Evolutionary conservation across 1,140 invertebrate genomes (phyloP).

Genomic region (Apis laboriosa): DNA sequence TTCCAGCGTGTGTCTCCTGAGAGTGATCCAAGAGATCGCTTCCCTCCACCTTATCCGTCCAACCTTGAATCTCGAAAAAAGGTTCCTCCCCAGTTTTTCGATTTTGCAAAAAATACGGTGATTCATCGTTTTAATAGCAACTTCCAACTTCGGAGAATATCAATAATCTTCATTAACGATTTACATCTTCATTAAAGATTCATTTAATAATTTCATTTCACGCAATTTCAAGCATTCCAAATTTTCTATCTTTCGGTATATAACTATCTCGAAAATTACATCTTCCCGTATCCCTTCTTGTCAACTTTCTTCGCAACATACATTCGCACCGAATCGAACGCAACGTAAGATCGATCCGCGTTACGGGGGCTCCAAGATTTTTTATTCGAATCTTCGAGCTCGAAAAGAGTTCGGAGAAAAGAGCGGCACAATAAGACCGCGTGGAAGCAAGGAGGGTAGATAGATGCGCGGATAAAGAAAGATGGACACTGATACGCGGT

Average conservation of each 20-base stretch:
- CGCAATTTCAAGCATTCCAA: not conserved
- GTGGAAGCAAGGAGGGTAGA: conserved; percentile 12
- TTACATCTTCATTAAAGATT: too few relatives aligned
- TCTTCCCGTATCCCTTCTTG: too few relatives aligned
- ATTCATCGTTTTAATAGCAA: too few relatives aligned
- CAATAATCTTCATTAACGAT: too few relatives aligned
- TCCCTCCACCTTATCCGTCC: too few relatives aligned
- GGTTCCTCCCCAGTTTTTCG: conserved; percentile 10
- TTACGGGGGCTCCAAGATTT: not conserved
- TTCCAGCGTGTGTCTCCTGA: not conserved
- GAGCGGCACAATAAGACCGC: conserved; percentile 22
- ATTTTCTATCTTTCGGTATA: not conserved
- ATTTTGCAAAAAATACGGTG: not conserved
- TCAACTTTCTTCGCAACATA: too few relatives aligned
- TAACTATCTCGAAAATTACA: too few relatives aligned
- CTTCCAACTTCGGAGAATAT: too few relatives aligned
- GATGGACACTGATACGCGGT: conserved; percentile 47
- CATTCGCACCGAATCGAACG: not conserved
- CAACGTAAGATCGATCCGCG: not conserved
- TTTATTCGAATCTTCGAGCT: not conserved
- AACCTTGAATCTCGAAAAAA: too few relatives aligned
- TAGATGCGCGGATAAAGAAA: conserved; percentile 40
- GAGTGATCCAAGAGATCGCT: conserved; percentile 1
- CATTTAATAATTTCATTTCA: too few relatives aligned
- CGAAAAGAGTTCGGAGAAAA: conserved; percentile 30